Percentiles rank a stretch among this genome's conserved stretches.
Conservation (phyloP, 2,888 invertebrate genomes). For the Willowsia nigromaculata region DNA sequence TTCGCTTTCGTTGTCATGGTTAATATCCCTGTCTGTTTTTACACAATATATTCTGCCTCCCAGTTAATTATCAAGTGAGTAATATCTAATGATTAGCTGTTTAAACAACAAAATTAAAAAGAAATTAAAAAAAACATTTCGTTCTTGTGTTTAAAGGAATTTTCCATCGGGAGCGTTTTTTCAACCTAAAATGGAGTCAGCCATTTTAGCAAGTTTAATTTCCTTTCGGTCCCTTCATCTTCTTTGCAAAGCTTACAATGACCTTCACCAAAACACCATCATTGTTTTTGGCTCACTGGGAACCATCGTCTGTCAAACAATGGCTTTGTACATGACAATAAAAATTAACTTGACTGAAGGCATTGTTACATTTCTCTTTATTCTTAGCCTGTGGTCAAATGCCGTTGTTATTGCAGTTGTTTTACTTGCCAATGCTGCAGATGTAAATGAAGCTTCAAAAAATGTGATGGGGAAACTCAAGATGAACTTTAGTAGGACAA, state of each 20-base stretch:
- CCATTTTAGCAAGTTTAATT: not conserved
- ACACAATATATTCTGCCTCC: not conserved
- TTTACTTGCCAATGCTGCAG: not conserved
- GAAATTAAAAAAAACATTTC: no score
- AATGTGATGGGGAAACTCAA: not conserved
- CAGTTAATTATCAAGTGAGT: not conserved
- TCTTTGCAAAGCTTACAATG: not conserved
- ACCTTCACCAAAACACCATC: not conserved
- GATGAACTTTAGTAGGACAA: not conserved
- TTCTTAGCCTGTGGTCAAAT: not conserved
- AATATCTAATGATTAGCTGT: not conserved
- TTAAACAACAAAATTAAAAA: no score
- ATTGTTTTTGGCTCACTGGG: not conserved
- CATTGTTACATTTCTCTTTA: not conserved
- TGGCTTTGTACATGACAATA: not conserved
- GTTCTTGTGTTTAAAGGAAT: no score
- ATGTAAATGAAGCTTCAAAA: not conserved
- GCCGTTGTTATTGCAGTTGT: not conserved
- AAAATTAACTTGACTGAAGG: not conserved
- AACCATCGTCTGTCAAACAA: not conserved
- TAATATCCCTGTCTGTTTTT: no score
- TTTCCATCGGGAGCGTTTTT: no score
- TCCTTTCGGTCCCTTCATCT: not conserved
- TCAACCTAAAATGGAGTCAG: not conserved
- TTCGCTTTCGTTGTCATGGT: no score